phyloP scores from a whole-genome alignment of 2,113 vertebrate genomes.

The Pyxicephalus adspersus region DNA sequence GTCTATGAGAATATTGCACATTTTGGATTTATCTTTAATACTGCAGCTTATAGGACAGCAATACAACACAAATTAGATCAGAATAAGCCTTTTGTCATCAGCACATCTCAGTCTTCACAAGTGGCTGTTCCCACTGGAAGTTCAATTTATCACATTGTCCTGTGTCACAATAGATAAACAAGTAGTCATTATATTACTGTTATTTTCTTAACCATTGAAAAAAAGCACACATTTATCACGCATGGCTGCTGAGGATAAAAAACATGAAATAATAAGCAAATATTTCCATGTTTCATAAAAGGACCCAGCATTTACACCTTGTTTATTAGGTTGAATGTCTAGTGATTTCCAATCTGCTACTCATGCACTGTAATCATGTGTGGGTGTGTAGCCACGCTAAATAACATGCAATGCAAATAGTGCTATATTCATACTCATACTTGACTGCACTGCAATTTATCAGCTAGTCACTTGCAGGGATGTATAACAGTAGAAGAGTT shows the following conservation, averaged over 20 bases:
- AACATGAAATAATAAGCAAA: constrained; percentile 61
- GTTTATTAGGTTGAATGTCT: constrained; percentile 60
- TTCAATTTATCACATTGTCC: neutral
- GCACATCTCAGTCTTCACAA: neutral
- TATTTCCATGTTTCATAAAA: constrained; percentile 57
- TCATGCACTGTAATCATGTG: constrained; percentile 62
- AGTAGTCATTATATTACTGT: constrained; percentile 29
- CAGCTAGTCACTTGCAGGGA: constrained; percentile 66
- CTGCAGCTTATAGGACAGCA: too few relatives aligned
- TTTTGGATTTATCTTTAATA: too few relatives aligned
- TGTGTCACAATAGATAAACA: constrained; percentile 36
- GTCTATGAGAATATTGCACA: too few relatives aligned
- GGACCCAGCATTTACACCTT: constrained; percentile 61
- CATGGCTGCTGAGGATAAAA: neutral
- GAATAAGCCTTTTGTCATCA: too few relatives aligned
- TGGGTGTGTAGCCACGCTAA: constrained; percentile 62
- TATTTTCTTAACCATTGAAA: constrained; percentile 28
- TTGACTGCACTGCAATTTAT: constrained; percentile 68
- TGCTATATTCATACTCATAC: constrained; percentile 64
- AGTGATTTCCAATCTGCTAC: constrained; percentile 64
- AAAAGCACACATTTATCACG: constrained; percentile 40
- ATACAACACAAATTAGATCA: too few relatives aligned
- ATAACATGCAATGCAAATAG: constrained; percentile 67
- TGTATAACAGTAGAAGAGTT: constrained; percentile 58
- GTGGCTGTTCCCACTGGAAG: neutral